Conservation (phyloP, 2,797 vertebrate genomes). For the Rhinogobio ventralis region DNA sequence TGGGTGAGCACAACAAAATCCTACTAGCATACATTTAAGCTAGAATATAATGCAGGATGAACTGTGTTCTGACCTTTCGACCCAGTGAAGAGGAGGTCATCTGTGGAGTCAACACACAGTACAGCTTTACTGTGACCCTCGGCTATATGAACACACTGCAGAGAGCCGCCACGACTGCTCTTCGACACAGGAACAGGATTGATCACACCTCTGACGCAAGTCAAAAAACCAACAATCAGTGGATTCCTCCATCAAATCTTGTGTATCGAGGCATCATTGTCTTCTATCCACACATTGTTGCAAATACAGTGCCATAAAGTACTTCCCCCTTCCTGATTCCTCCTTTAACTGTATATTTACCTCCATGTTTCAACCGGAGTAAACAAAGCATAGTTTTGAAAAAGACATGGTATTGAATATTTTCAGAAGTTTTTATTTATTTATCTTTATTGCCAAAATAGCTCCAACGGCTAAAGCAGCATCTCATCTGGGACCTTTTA, state of each 20-base stretch:
- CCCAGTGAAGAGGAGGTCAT: constrained; percentile 97
- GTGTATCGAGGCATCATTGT: neutral
- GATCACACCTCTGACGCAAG: constrained; percentile 87
- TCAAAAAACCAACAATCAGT: neutral
- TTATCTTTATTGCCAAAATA: neutral
- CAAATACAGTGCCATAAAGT: neutral
- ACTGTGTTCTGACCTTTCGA: constrained; percentile 87
- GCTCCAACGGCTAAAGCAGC: neutral
- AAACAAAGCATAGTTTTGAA: neutral
- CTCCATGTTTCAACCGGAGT: neutral
- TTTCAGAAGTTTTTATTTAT: neutral
- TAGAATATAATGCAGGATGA: neutral
- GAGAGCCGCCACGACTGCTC: constrained; percentile 74
- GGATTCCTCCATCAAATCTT: neutral
- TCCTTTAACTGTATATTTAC: neutral
- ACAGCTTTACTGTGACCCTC: constrained; percentile 97
- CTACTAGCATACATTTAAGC: neutral
- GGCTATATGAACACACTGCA: constrained; percentile 91
- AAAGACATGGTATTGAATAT: neutral
- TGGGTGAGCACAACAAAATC: neutral
- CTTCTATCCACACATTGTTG: neutral
- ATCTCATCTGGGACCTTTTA: neutral
- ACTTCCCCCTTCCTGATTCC: constrained; percentile 8
- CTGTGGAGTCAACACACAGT: constrained; percentile 93
- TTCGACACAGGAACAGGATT: constrained; percentile 88